Percentiles rank a stretch among this genome's conserved stretches.
Evolutionary conservation across 53 echinoderm and acorn worm genomes (phyloP).

Genomic region (Antedon mediterranea): DNA sequence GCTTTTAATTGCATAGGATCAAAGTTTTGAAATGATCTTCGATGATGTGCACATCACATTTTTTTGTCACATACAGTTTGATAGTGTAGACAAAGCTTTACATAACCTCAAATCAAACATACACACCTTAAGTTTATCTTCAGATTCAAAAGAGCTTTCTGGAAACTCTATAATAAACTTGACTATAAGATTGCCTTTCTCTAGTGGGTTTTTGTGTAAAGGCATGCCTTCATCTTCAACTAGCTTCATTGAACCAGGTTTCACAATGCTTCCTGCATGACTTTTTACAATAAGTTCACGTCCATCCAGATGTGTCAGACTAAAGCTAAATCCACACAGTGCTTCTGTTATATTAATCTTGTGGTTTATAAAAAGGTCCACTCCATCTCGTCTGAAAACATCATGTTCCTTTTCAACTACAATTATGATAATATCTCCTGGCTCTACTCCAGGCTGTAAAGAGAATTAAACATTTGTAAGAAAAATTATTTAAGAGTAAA

Average conservation of each 20-base stretch:
- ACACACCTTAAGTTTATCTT: slow-evolving; percentile 54
- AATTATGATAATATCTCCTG: slow-evolving; percentile 90
- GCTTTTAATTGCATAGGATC: too few species aligned
- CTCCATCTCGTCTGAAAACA: slow-evolving; percentile 55
- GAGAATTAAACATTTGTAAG: not conserved
- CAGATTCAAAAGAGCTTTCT: slow-evolving; percentile 66
- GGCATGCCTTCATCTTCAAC: slow-evolving; percentile 95
- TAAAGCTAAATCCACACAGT: slow-evolving; percentile 74
- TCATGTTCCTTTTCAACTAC: slow-evolving; percentile 90
- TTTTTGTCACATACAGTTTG: too few species aligned
- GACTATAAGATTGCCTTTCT: slow-evolving; percentile 76
- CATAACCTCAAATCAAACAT: not conserved
- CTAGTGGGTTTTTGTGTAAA: slow-evolving; percentile 37
- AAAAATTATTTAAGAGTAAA: too few species aligned
- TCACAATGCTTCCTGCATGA: slow-evolving; percentile 65
- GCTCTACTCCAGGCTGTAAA: slow-evolving; percentile 67
- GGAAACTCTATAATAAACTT: slow-evolving; percentile 89
- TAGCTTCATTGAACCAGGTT: slow-evolving; percentile 47
- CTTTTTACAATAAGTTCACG: slow-evolving; percentile 61
- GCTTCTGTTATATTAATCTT: slow-evolving; percentile 86
- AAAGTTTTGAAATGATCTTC: too few species aligned
- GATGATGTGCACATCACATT: too few species aligned
- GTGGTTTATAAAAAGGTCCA: slow-evolving; percentile 58
- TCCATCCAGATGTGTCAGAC: slow-evolving; percentile 64
- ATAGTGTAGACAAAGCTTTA: too few species aligned